Evolutionary conservation across 2,113 vertebrate genomes (phyloP).

Genomic region (Formicarius rufipectus): DNA sequence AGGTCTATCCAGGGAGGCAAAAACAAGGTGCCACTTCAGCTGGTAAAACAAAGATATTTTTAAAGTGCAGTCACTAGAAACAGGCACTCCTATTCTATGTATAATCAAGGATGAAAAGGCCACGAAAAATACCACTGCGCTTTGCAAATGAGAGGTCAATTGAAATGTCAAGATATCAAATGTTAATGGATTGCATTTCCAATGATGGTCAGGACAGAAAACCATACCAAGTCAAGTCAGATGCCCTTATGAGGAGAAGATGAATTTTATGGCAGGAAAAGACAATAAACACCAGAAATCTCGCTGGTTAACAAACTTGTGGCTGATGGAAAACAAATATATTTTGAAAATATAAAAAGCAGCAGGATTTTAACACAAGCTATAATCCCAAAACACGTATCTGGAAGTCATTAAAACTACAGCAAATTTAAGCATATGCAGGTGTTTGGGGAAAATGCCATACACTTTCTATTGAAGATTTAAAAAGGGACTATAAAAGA

Average conservation of each 20-base stretch:
- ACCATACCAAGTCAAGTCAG: slow-evolving; percentile 29
- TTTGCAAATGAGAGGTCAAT: slow-evolving; percentile 70
- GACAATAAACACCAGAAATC: slow-evolving; percentile 33
- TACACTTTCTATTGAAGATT: slow-evolving; percentile 20
- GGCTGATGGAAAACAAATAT: slow-evolving; percentile 1
- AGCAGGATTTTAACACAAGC: not conserved
- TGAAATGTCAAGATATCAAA: slow-evolving; percentile 65
- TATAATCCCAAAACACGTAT: not conserved
- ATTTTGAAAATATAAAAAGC: slow-evolving; percentile 35
- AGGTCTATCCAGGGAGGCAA: not conserved
- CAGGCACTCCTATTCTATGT: slow-evolving; percentile 50
- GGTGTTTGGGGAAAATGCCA: slow-evolving; percentile 22
- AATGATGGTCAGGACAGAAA: slow-evolving; percentile 32
- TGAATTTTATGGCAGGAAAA: slow-evolving; percentile 43
- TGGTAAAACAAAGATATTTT: slow-evolving; percentile 65
- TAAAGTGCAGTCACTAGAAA: slow-evolving; percentile 62
- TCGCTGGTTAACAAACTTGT: slow-evolving; percentile 12
- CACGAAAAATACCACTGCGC: slow-evolving; percentile 65
- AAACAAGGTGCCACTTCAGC: slow-evolving; percentile 52
- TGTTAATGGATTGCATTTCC: slow-evolving; percentile 62
- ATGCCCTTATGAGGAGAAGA: slow-evolving; percentile 39
- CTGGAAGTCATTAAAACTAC: slow-evolving; percentile 23
- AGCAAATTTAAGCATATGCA: slow-evolving; percentile 25
- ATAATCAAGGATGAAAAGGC: slow-evolving; percentile 69
- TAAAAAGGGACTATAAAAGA: slow-evolving; percentile 4